phyloP scores from a whole-genome alignment of 2,113 vertebrate genomes.

The Sorex fumeus region DNA sequence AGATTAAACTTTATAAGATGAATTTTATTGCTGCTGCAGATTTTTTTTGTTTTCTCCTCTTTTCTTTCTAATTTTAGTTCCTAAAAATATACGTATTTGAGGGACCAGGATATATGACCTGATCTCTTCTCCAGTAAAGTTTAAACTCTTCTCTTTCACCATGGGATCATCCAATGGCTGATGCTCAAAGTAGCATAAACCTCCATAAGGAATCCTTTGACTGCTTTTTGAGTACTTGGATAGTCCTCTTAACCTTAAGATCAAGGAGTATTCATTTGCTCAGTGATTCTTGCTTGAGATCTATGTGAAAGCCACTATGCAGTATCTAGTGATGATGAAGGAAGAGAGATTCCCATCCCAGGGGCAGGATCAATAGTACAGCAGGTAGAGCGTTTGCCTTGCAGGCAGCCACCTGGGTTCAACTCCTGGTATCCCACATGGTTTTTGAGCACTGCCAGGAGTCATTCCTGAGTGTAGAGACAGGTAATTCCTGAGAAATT shows the following conservation, averaged over 20 bases:
- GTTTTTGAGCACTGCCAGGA: no score
- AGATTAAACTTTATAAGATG: not conserved
- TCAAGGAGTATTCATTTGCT: not conserved
- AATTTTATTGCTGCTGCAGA: not conserved
- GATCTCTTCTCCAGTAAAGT: not conserved
- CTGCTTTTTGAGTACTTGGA: not conserved
- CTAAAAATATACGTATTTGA: conserved; percentile 24
- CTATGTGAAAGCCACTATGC: not conserved
- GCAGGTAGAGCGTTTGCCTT: no score
- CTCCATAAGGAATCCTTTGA: not conserved
- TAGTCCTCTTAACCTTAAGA: not conserved
- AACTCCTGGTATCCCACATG: no score
- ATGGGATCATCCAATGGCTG: not conserved
- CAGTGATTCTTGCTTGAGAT: not conserved
- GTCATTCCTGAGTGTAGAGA: no score
- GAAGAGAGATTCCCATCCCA: not conserved
- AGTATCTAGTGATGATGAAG: not conserved
- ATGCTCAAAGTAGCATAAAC: not conserved
- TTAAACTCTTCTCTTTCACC: not conserved
- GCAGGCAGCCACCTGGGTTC: no score
- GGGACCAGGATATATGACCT: not conserved
- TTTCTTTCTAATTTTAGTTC: conserved; percentile 40
- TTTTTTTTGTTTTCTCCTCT: not conserved
- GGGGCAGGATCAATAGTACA: no score
- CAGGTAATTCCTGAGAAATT: no score